Evolutionary conservation across 2,888 invertebrate species (phyloP).

Genomic region (Hemicrepidius hirtus): DNA sequence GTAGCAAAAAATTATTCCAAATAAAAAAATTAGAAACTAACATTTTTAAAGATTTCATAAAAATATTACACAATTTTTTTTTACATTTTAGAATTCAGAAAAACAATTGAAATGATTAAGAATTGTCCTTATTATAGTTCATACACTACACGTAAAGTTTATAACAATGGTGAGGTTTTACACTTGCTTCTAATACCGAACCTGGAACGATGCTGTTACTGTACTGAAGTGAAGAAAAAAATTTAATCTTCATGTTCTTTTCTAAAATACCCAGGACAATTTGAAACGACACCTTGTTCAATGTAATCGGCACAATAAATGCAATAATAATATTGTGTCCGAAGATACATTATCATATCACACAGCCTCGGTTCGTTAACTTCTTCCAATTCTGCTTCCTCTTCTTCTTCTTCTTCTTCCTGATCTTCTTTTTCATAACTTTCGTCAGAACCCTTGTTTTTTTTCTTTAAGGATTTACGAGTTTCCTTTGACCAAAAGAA

Average conservation of each 20-base stretch:
- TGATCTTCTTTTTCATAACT: slow-evolving; percentile 64
- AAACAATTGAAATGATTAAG: too few species aligned
- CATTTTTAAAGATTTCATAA: too few species aligned
- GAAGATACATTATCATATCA: slow-evolving; percentile 75
- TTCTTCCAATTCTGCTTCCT: slow-evolving; percentile 65
- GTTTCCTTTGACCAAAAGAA: slow-evolving; percentile 77
- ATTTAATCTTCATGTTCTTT: slow-evolving; percentile 75
- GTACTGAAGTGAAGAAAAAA: not conserved
- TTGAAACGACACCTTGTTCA: slow-evolving; percentile 77
- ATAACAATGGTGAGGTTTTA: too few species aligned
- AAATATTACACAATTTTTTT: too few species aligned
- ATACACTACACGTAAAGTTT: too few species aligned
- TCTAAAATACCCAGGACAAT: slow-evolving; percentile 80
- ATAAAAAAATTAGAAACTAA: too few species aligned
- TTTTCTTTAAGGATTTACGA: slow-evolving; percentile 63
- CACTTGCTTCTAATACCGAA: too few species aligned
- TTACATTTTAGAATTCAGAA: too few species aligned
- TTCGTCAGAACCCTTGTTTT: slow-evolving; percentile 63
- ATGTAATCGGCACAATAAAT: slow-evolving; percentile 86
- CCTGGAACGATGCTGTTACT: too few species aligned
- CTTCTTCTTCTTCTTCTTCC: slow-evolving; percentile 65
- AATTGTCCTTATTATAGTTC: too few species aligned
- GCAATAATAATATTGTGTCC: slow-evolving; percentile 83
- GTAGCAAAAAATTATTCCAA: too few species aligned
- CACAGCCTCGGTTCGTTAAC: slow-evolving; percentile 67